A percentile compares a stretch with the other conserved stretches of the same genome.
These are phyloP conservation scores for Xylophagus ater DNA, from an alignment of 2,888 invertebrate genomes.

Conservation along the genomic window DNA sequence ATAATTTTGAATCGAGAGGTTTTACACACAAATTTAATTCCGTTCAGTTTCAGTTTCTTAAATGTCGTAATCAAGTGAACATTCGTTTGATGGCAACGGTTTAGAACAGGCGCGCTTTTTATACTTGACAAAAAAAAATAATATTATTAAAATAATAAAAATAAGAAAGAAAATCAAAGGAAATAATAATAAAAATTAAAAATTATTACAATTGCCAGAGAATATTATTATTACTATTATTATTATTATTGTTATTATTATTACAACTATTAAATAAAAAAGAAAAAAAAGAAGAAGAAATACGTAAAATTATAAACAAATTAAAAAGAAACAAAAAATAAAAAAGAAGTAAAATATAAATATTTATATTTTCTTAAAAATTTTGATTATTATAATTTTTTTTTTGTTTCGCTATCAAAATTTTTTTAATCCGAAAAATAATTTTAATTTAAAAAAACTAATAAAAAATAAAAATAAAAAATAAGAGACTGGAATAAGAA, in stretches of 20 bases:
- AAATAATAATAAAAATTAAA: slow-evolving; percentile 1
- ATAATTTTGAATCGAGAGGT: too few species aligned
- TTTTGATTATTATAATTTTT: too few species aligned
- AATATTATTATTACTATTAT: slow-evolving; percentile 34
- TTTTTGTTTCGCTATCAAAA: too few species aligned
- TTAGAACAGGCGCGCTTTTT: slow-evolving; percentile 38
- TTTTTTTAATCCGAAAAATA: too few species aligned
- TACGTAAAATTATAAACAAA: neutral
- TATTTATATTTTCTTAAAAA: slow-evolving; percentile 1
- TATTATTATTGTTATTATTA: too few species aligned
- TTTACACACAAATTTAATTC: too few species aligned
- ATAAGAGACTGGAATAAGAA: too few species aligned
- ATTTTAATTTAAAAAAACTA: too few species aligned
- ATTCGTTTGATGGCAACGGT: slow-evolving; percentile 42
- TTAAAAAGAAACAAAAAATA: neutral
- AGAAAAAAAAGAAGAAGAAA: too few species aligned
- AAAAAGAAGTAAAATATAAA: slow-evolving; percentile 3
- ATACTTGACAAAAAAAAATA: slow-evolving; percentile 1
- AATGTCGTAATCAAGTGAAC: slow-evolving; percentile 40
- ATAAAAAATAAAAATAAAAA: too few species aligned
- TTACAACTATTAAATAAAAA: too few species aligned
- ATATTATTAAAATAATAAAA: neutral
- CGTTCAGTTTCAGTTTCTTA: slow-evolving; percentile 26
- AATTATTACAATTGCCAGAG: too few species aligned
- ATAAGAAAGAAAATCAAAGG: neutral